Evolutionary conservation across 2,113 vertebrate genomes (phyloP), one percentile per base, ranked within the genome.

Genomic region (Aphelocoma coerulescens): DNA sequence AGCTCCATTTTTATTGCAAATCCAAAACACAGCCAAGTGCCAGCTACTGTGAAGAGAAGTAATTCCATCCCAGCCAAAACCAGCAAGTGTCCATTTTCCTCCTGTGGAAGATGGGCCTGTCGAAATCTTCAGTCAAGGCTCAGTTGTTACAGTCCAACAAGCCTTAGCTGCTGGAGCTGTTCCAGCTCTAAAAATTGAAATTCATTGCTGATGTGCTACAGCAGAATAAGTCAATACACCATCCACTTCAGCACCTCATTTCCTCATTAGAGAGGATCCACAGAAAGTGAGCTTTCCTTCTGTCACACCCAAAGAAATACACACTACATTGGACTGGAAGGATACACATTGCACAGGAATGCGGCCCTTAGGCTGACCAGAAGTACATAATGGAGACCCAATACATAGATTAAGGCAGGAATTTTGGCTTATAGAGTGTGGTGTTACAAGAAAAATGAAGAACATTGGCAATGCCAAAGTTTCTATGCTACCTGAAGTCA

Each of bases 341-440:
- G 37, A 43, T 5, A 11, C 13, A 15, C 16, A 6, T 0, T 11
- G 26, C 39, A 39, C 2, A 23, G 72, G 46, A 51, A 28, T 1
- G 26, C 9, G 22, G 12, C 41, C 85, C 41, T 61, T 10, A 41
- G 72, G 35, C 55, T 59, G 28, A 54, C 11, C 18, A 59, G 24
- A 21, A 26, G 26, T 32, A 54, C 13, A 13, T 51, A 10, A 74
- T 4, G 16, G 11, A 35, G 9, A 71, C 12, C 27, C 44, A 59
- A 7, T 3, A 32, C 1, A 0, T 1, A 68, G 28, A 81, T 10
- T 7, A 72, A 76, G 32, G 18, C 16, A 54, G 3, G 7, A 52
- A 58, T 52, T 89, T 62, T 67, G 41, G 20, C 52, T 62, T 43
- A 16, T 2, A 24, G 35, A 5, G 21, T 10, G 28, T 12, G 18